Conservation (phyloP, 2,888 invertebrate species). For the Polymixis flavicincta region DNA sequence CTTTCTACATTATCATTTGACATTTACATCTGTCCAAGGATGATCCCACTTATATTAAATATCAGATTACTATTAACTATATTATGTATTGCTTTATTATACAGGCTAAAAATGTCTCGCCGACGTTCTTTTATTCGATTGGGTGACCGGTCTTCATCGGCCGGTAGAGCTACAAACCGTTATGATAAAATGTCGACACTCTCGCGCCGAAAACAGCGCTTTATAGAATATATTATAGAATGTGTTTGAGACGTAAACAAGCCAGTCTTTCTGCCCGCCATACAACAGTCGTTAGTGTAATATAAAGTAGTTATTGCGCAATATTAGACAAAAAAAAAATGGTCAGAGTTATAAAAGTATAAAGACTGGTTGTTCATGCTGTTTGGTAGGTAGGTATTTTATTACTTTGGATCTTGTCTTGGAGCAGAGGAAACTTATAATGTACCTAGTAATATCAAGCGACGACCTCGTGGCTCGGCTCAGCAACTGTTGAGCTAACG, state of each 20-base stretch:
- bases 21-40: slow-evolving; percentile 28
- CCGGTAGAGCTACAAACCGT: slow-evolving; percentile 5
- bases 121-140: neutral
- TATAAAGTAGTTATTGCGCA: slow-evolving; percentile 41
- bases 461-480: neutral
- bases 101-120: too few species aligned
- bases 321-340: too few species aligned
- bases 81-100: neutral
- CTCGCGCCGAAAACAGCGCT: slow-evolving; percentile 15
- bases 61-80: slow-evolving; percentile 1
- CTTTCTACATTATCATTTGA: slow-evolving; percentile 4
- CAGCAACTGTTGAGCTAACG: neutral
- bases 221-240: slow-evolving; percentile 6
- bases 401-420: neutral
- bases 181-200: slow-evolving; percentile 14
- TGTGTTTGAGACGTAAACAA: slow-evolving; percentile 15
- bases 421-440: neutral
- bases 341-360: neutral
- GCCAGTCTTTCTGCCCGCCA: slow-evolving; percentile 27
- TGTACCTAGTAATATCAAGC: neutral
- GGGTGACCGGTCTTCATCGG: neutral
- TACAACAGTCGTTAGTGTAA: slow-evolving; percentile 12
- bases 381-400: neutral
- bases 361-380: slow-evolving; percentile 33
- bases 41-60: slow-evolving; percentile 2